phyloP scores from a whole-genome alignment of 2,888 invertebrate species.

The Psococerastis gibbosa region DNA sequence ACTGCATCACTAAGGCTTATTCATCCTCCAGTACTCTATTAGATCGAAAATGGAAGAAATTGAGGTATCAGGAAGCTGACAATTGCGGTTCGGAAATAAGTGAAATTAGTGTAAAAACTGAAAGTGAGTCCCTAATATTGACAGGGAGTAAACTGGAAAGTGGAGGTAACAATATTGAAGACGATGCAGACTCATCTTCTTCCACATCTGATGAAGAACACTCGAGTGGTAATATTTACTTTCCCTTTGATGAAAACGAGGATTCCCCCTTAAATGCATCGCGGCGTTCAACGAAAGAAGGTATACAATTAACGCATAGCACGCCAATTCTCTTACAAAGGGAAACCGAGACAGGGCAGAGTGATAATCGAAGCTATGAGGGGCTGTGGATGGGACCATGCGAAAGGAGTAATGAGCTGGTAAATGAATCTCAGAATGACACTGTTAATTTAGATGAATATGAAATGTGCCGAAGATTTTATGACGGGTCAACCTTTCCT shows the following conservation, averaged over 20 bases:
- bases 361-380: background rate
- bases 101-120: conserved; percentile 16
- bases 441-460: background rate
- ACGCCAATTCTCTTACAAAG: conserved; percentile 2
- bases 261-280: background rate
- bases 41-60: conserved; percentile 26
- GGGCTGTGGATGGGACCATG: conserved; percentile 2
- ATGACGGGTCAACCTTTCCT: background rate
- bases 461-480: background rate
- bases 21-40: conserved; percentile 26
- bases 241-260: background rate
- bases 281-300: background rate
- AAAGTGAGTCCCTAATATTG: conserved; percentile 21
- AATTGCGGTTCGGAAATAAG: conserved; percentile 20
- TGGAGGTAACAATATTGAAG: conserved; percentile 14
- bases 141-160: conserved; percentile 12
- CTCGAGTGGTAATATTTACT: conserved; percentile 2
- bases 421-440: background rate
- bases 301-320: background rate
- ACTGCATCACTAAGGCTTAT: conserved; percentile 23
- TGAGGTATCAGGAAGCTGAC: conserved; percentile 20
- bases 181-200: conserved; percentile 20
- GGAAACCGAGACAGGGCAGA: background rate
- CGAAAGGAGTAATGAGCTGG: background rate
- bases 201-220: conserved; percentile 8